Conservation (phyloP, 2,113 vertebrate genomes). For the Pygoscelis antarcticus region DNA sequence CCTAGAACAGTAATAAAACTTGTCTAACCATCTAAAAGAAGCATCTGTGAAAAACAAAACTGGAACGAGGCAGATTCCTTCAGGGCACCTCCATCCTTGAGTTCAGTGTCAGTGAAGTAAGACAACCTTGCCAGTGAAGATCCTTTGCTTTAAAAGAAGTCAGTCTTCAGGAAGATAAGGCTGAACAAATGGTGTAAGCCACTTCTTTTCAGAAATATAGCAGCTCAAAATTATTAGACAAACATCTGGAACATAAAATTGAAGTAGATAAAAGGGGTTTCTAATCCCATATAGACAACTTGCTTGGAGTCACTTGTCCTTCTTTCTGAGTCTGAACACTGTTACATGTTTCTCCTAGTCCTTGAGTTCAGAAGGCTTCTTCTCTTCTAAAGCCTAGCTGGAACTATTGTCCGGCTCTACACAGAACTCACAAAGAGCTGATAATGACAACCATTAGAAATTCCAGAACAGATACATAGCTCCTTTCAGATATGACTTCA, state of each 20-base stretch:
- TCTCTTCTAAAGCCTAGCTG: background rate
- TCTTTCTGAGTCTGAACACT: background rate
- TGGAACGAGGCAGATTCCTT: background rate
- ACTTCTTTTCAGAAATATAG: background rate
- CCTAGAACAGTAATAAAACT: background rate
- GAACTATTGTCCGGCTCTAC: background rate
- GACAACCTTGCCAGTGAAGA: background rate
- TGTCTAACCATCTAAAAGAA: background rate
- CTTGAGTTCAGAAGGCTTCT: background rate
- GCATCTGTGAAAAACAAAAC: background rate
- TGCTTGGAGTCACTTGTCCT: background rate
- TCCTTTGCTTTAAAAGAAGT: background rate
- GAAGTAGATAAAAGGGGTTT: background rate
- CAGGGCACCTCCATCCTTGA: background rate
- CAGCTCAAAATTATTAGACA: background rate
- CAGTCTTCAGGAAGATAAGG: background rate
- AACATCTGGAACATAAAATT: background rate
- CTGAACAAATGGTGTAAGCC: background rate
- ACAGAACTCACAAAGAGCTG: background rate
- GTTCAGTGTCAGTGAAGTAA: background rate
- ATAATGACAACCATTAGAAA: background rate
- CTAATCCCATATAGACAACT: background rate
- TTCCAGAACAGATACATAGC: background rate
- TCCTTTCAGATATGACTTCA: background rate
- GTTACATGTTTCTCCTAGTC: background rate